Conservation (phyloP, 2,888 invertebrate species). For the Limenitis camilla region DNA sequence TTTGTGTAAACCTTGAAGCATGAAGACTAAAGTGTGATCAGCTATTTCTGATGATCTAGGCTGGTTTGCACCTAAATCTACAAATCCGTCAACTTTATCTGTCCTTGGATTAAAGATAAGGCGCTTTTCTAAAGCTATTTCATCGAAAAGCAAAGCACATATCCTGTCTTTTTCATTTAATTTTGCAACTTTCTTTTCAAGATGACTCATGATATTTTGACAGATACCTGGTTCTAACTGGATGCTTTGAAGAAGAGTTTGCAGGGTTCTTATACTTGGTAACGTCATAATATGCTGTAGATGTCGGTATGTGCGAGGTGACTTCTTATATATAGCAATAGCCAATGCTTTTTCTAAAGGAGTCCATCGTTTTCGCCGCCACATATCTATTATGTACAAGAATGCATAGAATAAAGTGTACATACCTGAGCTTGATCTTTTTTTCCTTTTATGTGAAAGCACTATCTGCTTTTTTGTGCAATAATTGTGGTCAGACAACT, state of each 20-base stretch:
- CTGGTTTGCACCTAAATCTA: constrained; percentile 12
- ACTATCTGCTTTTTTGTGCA: background rate
- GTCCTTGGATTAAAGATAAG: constrained; percentile 6
- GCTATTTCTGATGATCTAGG: constrained; percentile 9
- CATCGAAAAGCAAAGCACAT: constrained; percentile 22
- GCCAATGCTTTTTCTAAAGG: background rate
- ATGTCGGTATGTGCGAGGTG: background rate
- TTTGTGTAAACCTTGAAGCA: constrained; percentile 22
- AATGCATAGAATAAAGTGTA: background rate
- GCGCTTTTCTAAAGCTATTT: constrained; percentile 14
- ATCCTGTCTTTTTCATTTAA: constrained; percentile 8
- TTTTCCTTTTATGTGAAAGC: background rate
- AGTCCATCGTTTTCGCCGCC: background rate
- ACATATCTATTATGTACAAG: too few species aligned
- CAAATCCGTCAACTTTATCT: constrained; percentile 23
- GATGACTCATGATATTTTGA: background rate
- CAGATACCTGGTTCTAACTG: background rate
- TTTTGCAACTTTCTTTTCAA: constrained; percentile 7
- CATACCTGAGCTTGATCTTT: too few species aligned
- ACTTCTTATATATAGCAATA: background rate
- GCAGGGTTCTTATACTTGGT: background rate
- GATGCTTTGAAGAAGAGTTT: background rate
- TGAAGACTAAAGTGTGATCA: constrained; percentile 23
- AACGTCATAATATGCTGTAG: background rate
- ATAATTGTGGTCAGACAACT: background rate